Evolutionary conservation across 53 echinoderm and acorn worm species (phyloP).

Genomic region (Luidia sarsii): DNA sequence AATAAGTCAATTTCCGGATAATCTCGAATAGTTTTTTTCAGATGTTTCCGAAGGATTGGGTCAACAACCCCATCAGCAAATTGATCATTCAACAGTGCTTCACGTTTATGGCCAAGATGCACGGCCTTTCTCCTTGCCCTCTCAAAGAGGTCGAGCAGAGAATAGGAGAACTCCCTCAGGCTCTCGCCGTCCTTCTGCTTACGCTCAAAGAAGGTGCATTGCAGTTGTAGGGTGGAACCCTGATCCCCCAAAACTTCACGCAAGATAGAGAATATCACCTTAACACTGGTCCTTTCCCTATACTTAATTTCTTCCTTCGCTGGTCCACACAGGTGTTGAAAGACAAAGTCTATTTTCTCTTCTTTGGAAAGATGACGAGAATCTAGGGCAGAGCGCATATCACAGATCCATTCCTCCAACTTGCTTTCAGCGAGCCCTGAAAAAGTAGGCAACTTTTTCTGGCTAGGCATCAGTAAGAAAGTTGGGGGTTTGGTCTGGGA

Average conservation of each 20-base stretch:
- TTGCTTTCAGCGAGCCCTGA: background rate
- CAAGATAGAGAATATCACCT: background rate
- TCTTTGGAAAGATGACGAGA: background rate
- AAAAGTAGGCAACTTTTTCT: background rate
- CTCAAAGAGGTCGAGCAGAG: conserved; percentile 11
- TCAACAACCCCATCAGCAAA: conserved; percentile 10
- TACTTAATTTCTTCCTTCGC: background rate
- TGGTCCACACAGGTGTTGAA: conserved; percentile 8
- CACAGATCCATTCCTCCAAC: conserved; percentile 3
- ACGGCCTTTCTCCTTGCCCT: background rate
- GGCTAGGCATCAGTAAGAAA: conserved; percentile 9
- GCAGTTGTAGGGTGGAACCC: conserved; percentile 8
- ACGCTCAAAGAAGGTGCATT: conserved; percentile 17
- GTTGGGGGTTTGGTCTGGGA: background rate
- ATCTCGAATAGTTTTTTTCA: background rate
- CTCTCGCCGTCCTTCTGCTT: conserved; percentile 1
- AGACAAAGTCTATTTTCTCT: conserved; percentile 2
- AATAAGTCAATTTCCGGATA: background rate
- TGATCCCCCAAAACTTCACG: conserved; percentile 17
- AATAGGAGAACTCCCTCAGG: conserved; percentile 19
- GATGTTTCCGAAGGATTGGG: background rate
- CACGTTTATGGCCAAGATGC: background rate
- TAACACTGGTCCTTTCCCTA: background rate
- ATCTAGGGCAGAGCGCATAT: background rate
- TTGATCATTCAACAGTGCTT: background rate